phyloP scores from a whole-genome alignment of 2,888 invertebrate species.

The Steromphala cineraria region DNA sequence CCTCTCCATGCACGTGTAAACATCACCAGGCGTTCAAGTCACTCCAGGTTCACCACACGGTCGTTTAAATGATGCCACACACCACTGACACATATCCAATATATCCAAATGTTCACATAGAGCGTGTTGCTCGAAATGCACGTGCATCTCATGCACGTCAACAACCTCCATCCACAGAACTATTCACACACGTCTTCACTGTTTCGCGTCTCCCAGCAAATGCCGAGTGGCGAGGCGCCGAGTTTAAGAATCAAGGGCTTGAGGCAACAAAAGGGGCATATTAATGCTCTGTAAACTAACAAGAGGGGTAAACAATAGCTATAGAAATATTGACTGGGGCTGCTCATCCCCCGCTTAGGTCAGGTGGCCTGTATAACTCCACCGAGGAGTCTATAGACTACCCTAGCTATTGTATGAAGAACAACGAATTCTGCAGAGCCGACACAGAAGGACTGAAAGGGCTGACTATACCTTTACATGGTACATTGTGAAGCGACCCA shows the following conservation, averaged over 20 bases:
- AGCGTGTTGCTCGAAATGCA: too few relatives aligned
- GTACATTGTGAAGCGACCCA: not conserved
- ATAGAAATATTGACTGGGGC: not conserved
- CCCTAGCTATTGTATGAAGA: not conserved
- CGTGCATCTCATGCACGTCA: too few relatives aligned
- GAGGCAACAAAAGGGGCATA: not conserved
- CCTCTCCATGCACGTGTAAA: too few relatives aligned
- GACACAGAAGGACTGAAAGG: not conserved
- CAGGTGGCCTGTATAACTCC: not conserved
- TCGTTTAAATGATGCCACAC: too few relatives aligned
- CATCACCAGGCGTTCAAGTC: too few relatives aligned
- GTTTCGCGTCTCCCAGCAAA: too few relatives aligned
- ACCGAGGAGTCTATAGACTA: not conserved
- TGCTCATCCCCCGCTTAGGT: not conserved
- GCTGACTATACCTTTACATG: slow-evolving; percentile 4
- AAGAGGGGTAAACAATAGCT: slow-evolving; percentile 7
- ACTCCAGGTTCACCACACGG: too few relatives aligned
- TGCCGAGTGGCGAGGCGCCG: too few relatives aligned
- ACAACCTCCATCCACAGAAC: too few relatives aligned
- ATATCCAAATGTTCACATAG: too few relatives aligned
- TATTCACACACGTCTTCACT: too few relatives aligned
- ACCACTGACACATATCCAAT: too few relatives aligned
- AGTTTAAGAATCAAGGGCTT: not conserved
- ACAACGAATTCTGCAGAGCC: not conserved
- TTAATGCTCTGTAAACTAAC: slow-evolving; percentile 9